Evolutionary conservation across 2,797 vertebrate species (phyloP).

Genomic region (Etheostoma perlongum): DNA sequence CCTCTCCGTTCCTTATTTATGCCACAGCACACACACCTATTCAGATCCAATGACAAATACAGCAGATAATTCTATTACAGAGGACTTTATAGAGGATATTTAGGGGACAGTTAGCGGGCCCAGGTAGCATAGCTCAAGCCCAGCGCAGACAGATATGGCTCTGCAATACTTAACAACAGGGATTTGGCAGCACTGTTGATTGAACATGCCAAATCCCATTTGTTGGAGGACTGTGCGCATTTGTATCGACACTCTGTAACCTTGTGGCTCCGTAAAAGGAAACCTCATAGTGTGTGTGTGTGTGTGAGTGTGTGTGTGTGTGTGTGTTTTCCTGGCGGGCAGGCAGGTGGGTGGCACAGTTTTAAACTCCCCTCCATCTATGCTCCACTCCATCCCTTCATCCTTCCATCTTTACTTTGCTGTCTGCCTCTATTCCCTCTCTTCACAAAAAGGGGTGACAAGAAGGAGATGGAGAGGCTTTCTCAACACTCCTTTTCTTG

Average conservation of each 20-base stretch:
- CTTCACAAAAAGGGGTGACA: constrained; percentile 67
- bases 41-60: constrained; percentile 69
- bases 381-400: constrained; percentile 37
- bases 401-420: constrained; percentile 49
- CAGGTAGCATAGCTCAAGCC: constrained; percentile 59
- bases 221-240: constrained; percentile 74
- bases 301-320: constrained; percentile 43
- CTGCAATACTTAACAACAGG: constrained; percentile 81
- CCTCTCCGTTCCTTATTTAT: constrained; percentile 46
- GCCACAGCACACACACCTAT: constrained; percentile 63
- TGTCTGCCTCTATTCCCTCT: constrained; percentile 54
- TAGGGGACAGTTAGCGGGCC: constrained; percentile 72
- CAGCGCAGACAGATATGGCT: constrained; percentile 76
- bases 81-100: constrained; percentile 75
- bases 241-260: constrained; percentile 82
- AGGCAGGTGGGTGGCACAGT: constrained; percentile 54
- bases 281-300: constrained; percentile 53
- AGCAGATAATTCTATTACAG: constrained; percentile 74
- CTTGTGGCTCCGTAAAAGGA: constrained; percentile 80
- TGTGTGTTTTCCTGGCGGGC: constrained; percentile 43
- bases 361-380: constrained; percentile 37
- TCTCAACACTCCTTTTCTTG: constrained; percentile 70
- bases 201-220: constrained; percentile 85
- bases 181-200: constrained; percentile 83
- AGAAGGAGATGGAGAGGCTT: constrained; percentile 69